Conservation (phyloP, 2,888 invertebrate species). For the Theristus sp. region DNA sequence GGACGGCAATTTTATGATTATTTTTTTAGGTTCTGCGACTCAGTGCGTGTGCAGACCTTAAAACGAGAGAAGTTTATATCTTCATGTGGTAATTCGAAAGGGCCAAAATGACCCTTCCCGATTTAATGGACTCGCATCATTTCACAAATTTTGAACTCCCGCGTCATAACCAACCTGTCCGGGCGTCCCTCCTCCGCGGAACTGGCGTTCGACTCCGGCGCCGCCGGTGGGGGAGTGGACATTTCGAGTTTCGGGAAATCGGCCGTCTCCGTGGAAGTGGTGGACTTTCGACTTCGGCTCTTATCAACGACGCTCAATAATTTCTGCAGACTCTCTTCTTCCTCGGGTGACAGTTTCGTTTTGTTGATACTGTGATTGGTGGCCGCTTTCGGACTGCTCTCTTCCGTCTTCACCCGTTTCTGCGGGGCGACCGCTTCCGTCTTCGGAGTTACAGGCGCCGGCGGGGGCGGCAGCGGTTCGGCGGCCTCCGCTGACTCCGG, state of each 20-base stretch:
- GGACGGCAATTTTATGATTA: too few species aligned
- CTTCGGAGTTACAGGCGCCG: not conserved
- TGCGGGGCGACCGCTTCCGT: not conserved
- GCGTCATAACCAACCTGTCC: too few species aligned
- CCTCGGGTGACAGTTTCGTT: not conserved
- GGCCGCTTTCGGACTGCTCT: not conserved
- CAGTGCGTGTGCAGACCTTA: too few species aligned
- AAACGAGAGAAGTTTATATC: too few species aligned
- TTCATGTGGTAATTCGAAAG: too few species aligned
- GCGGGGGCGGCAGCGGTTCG: not conserved
- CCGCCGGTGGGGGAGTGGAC: not conserved
- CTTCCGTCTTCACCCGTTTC: not conserved
- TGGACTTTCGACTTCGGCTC: not conserved
- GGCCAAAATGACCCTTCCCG: too few species aligned
- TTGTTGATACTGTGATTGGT: not conserved
- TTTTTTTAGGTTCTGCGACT: too few species aligned
- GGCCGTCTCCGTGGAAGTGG: not conserved
- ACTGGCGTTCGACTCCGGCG: not conserved
- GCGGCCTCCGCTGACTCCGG: not conserved
- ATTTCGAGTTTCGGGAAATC: not conserved
- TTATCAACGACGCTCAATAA: constrained; percentile 1
- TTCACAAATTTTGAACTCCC: too few species aligned
- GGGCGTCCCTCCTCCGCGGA: too few species aligned
- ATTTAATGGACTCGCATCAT: too few species aligned
- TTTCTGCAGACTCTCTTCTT: not conserved